A percentile compares a stretch with the other conserved stretches of the same genome.
phyloP scores from a whole-genome alignment of 2,888 invertebrate genomes.

The Chymomyza fuscimana region DNA sequence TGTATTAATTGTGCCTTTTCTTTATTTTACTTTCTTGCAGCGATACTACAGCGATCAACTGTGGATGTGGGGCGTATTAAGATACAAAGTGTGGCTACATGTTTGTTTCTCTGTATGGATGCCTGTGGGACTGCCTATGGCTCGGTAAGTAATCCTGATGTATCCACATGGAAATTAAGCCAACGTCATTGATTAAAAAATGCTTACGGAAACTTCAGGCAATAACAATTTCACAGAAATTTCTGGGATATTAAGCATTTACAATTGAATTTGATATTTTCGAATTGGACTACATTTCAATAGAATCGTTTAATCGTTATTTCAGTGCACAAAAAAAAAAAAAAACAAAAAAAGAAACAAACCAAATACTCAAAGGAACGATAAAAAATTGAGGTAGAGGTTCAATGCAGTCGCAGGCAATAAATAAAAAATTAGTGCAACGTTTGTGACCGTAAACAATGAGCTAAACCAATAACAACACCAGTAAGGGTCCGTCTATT shows the following conservation, averaged over 20 bases:
- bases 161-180: background rate
- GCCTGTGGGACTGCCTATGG: conserved; percentile 92
- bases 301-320: background rate
- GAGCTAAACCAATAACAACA: conserved; percentile 31
- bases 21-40: conserved; percentile 81
- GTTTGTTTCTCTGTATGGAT: conserved; percentile 94
- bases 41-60: conserved; percentile 86
- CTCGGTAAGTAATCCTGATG: conserved; percentile 86
- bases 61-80: conserved; percentile 90
- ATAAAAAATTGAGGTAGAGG: background rate
- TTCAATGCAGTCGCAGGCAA: conserved; percentile 26
- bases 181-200: background rate
- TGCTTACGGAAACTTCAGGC: background rate
- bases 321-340: background rate
- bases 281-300: background rate
- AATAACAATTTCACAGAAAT: background rate
- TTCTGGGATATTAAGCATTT: background rate
- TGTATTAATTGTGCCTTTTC: conserved; percentile 44
- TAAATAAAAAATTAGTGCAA: conserved; percentile 64
- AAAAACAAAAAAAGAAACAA: background rate
- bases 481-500: background rate
- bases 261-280: background rate
- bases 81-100: conserved; percentile 92
- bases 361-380: too few species aligned
- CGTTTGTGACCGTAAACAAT: conserved; percentile 7